Conservation (phyloP, 2,113 vertebrate genomes). For the Sporophila hypoxantha region DNA sequence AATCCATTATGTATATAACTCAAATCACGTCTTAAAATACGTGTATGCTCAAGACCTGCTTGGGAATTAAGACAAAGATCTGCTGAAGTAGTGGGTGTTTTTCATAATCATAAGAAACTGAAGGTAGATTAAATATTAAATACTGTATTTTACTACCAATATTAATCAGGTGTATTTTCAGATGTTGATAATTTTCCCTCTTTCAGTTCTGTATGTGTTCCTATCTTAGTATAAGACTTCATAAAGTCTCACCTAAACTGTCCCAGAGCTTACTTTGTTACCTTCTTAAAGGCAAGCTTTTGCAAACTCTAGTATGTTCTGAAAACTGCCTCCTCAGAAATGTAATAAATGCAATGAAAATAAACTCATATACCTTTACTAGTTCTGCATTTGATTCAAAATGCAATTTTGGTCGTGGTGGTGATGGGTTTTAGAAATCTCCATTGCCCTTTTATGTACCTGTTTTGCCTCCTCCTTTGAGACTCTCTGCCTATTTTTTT, state of each 20-base stretch:
- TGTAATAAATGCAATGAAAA: neutral
- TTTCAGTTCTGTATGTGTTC: neutral
- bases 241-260: neutral
- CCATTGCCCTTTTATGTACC: neutral
- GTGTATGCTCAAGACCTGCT: neutral
- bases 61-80: neutral
- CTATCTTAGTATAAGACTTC: neutral
- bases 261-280: neutral
- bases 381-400: neutral
- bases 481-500: neutral
- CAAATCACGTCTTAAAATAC: slow-evolving; percentile 10
- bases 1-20: slow-evolving; percentile 15
- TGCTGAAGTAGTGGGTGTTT: neutral
- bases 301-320: neutral
- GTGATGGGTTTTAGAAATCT: neutral
- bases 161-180: neutral
- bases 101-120: neutral
- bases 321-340: neutral
- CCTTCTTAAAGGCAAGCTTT: neutral
- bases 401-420: neutral
- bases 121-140: neutral
- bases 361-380: neutral
- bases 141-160: neutral
- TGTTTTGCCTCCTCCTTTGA: neutral
- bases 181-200: neutral